Evolutionary conservation across 2,797 vertebrate genomes (phyloP).

Genomic region (Catamblyrhynchus diadema): DNA sequence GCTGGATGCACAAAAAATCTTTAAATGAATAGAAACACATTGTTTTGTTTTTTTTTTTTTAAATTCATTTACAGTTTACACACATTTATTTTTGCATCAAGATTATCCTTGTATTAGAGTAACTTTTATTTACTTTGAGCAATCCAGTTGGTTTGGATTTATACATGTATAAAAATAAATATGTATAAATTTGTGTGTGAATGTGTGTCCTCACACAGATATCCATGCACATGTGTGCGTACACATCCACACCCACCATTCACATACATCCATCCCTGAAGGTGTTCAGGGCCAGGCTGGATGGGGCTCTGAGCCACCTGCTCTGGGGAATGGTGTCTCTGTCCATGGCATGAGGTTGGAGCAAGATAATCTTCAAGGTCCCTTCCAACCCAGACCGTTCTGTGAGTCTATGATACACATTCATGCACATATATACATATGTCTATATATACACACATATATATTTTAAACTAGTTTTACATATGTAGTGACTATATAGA

Average conservation of each 20-base stretch:
- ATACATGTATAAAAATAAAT: background rate
- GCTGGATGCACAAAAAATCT: background rate
- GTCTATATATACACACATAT: fast-evolving
- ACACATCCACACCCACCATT: background rate
- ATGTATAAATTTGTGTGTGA: background rate
- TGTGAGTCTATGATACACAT: background rate
- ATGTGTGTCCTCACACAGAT: background rate
- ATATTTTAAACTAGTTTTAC: background rate
- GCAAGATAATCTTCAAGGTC: fast-evolving
- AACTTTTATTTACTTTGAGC: background rate
- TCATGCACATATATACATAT: background rate
- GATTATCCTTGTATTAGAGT: background rate
- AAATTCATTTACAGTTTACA: background rate
- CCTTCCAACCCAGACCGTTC: background rate
- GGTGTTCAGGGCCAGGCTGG: background rate
- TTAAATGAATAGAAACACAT: background rate
- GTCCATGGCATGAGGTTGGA: fast-evolving
- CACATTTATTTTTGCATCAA: background rate
- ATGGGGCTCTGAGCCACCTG: background rate
- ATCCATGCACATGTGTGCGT: fast-evolving
- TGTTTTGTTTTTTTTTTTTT: background rate
- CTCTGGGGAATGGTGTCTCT: background rate
- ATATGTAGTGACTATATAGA: too few species aligned
- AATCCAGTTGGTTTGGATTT: background rate
- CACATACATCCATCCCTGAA: background rate